These are phyloP conservation scores for Pterophyllum scalare DNA, from an alignment of 2,113 vertebrate species.

Conservation along the genomic window DNA sequence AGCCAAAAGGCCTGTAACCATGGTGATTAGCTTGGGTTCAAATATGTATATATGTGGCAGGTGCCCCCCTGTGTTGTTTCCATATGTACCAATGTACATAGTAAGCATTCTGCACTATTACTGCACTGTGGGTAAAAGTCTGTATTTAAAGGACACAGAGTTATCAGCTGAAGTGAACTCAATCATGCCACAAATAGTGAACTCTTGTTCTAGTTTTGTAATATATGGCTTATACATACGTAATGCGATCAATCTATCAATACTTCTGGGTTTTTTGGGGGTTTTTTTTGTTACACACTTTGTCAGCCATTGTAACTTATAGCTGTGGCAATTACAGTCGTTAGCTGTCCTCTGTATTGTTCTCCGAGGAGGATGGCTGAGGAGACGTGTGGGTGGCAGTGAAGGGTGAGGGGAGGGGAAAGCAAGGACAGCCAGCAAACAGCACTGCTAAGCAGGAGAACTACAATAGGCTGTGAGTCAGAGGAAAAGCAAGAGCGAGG, in stretches of 20 bases:
- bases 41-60: constrained; percentile 51
- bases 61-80: constrained; percentile 56
- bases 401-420: constrained; percentile 46
- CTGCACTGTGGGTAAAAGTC: background rate
- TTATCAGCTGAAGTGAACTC: constrained; percentile 11
- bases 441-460: constrained; percentile 50
- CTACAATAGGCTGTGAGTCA: constrained; percentile 68
- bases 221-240: constrained; percentile 30
- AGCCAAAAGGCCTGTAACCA: constrained; percentile 64
- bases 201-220: constrained; percentile 15
- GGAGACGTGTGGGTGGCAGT: constrained; percentile 71
- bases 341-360: constrained; percentile 54
- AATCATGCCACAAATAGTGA: constrained; percentile 3
- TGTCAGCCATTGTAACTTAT: constrained; percentile 25
- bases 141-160: constrained; percentile 24
- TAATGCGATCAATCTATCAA: constrained; percentile 12
- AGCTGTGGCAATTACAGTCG: constrained; percentile 45
- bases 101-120: background rate
- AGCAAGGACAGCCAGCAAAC: constrained; percentile 58
- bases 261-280: background rate
- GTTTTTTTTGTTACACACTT: background rate
- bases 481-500: constrained; percentile 42
- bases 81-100: constrained; percentile 49
- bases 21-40: constrained; percentile 68
- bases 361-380: constrained; percentile 63